Evolutionary conservation across 2,113 vertebrate genomes (phyloP).

Genomic region (Scytalopus superciliaris): DNA sequence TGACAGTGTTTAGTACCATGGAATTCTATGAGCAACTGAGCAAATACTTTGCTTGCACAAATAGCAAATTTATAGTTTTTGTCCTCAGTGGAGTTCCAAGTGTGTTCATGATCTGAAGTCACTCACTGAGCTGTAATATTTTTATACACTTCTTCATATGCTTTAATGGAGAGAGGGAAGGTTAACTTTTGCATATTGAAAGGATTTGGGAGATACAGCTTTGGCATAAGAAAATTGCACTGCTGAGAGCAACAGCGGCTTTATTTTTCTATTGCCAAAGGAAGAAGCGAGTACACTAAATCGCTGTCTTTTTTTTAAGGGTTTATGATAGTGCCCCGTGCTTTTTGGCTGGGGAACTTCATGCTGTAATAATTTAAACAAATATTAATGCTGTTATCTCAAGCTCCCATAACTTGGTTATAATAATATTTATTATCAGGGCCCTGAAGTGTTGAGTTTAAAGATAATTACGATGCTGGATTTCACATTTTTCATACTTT

Average conservation of each 20-base stretch:
- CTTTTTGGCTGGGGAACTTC: neutral
- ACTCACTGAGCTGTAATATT: neutral
- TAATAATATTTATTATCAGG: neutral
- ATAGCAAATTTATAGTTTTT: neutral
- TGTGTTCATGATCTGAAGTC: neutral
- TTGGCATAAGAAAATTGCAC: neutral
- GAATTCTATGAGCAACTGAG: neutral
- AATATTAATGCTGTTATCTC: neutral
- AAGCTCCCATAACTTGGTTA: neutral
- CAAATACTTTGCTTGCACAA: neutral
- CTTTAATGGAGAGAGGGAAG: neutral
- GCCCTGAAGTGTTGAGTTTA: neutral
- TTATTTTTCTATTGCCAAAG: neutral
- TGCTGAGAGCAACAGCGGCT: neutral
- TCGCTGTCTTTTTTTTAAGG: neutral
- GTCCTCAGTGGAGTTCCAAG: neutral
- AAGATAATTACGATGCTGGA: neutral
- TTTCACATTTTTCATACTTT: neutral
- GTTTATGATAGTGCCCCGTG: neutral
- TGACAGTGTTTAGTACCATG: neutral
- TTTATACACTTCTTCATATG: neutral
- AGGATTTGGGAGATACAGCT: neutral
- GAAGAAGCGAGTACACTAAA: slow-evolving; percentile 15
- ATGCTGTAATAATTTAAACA: neutral
- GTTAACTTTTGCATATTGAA: neutral